phyloP scores from a whole-genome alignment of 2,888 invertebrate genomes.

The Polydrusus cervinus region DNA sequence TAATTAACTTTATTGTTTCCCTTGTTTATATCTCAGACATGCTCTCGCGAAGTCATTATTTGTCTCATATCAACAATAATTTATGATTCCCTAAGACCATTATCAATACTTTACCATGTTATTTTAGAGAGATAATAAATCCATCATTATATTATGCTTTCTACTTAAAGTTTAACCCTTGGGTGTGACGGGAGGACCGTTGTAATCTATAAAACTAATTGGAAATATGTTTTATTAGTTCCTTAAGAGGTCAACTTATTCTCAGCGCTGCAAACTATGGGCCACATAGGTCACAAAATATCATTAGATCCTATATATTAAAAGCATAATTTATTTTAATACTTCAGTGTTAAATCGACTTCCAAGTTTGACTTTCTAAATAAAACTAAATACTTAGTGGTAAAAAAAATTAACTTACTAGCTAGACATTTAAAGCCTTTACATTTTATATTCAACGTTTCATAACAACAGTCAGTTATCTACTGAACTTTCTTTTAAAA shows the following conservation, averaged over 20 bases:
- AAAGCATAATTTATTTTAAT: too few species aligned
- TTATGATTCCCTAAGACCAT: slow-evolving; percentile 12
- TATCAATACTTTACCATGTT: slow-evolving; percentile 23
- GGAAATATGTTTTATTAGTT: slow-evolving; percentile 12
- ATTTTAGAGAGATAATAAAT: slow-evolving; percentile 35
- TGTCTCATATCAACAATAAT: slow-evolving; percentile 1
- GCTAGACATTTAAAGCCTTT: too few species aligned
- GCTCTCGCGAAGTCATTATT: slow-evolving; percentile 1
- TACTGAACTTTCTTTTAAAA: too few species aligned
- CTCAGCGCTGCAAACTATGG: background rate
- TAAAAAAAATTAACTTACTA: too few species aligned
- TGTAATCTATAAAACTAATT: background rate
- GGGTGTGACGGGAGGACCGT: slow-evolving; percentile 30
- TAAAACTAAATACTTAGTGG: too few species aligned
- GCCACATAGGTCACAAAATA: background rate
- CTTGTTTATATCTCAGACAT: background rate
- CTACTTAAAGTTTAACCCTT: slow-evolving; percentile 39
- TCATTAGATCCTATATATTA: too few species aligned
- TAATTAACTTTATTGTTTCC: too few species aligned
- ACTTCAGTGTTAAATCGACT: too few species aligned
- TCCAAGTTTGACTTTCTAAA: too few species aligned
- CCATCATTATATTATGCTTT: slow-evolving; percentile 26
- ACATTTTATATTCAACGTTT: too few species aligned
- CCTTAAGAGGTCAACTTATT: slow-evolving; percentile 5
- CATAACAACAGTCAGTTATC: too few species aligned